Conservation (phyloP, 2,888 invertebrate species). For the Lissocephala sabroskyi region DNA sequence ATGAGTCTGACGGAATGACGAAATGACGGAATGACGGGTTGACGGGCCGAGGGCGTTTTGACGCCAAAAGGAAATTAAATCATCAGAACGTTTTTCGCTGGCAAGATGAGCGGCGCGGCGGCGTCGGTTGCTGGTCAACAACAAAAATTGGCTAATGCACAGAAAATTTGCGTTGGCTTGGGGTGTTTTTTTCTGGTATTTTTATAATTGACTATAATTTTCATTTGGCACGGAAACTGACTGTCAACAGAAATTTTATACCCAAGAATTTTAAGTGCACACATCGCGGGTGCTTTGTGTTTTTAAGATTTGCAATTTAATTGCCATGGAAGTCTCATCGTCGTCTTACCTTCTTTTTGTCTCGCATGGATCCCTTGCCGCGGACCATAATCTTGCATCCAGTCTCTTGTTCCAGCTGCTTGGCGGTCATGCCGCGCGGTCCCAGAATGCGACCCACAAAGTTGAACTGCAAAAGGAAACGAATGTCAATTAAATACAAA, state of each 20-base stretch:
- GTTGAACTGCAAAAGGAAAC: no score
- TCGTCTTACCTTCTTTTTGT: constrained; percentile 99
- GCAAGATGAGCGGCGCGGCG: constrained; percentile 16
- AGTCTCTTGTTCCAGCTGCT: constrained; percentile 99
- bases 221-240: constrained; percentile 41
- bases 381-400: constrained; percentile 99
- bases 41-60: no score
- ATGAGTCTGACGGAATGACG: no score
- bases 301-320: constrained; percentile 16
- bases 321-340: constrained; percentile 22
- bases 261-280: constrained; percentile 7
- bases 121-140: no score
- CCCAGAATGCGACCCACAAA: constrained; percentile 99
- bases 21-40: no score
- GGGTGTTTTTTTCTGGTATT: background rate
- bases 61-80: constrained; percentile 51
- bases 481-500: no score
- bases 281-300: background rate
- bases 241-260: constrained; percentile 37
- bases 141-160: constrained; percentile 3
- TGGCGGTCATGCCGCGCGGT: constrained; percentile 99
- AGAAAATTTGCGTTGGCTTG: background rate
- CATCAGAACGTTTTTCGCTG: constrained; percentile 42
- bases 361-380: constrained; percentile 99
- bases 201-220: constrained; percentile 32